These are phyloP conservation scores for Acanthaster planci DNA, from an alignment of 35 echinoderm and acorn worm genomes.

Conservation along the genomic window DNA sequence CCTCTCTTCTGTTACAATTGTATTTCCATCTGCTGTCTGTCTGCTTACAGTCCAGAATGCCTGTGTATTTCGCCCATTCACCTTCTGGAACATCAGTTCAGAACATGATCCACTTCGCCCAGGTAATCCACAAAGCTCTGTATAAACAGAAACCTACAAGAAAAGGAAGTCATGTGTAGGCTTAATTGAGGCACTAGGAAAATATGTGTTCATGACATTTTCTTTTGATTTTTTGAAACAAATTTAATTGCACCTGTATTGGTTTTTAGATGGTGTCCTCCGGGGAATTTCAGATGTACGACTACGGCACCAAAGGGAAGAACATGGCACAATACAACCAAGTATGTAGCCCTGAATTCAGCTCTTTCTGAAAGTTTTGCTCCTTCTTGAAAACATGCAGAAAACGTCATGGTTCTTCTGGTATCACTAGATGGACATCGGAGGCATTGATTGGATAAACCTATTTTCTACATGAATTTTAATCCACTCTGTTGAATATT, in stretches of 20 bases:
- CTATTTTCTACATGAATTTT: too few species aligned
- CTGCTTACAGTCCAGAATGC: conserved; percentile 67
- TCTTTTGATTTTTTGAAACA: neutral
- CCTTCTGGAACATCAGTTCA: conserved; percentile 83
- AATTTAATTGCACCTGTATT: neutral
- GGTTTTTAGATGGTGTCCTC: conserved; percentile 85
- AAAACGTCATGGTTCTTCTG: too few species aligned
- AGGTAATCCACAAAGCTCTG: conserved; percentile 43
- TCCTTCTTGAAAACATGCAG: too few species aligned
- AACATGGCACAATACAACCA: conserved; percentile 83
- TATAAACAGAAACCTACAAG: neutral
- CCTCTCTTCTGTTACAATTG: too few species aligned
- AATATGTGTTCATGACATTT: neutral
- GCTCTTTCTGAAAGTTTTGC: too few species aligned
- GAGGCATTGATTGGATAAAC: too few species aligned
- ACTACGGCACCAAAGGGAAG: conserved; percentile 61
- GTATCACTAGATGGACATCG: too few species aligned
- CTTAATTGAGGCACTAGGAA: neutral
- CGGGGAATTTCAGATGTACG: conserved; percentile 90
- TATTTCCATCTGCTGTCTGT: too few species aligned
- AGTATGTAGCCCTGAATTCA: too few species aligned
- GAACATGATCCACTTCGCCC: conserved; percentile 86
- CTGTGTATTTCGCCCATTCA: conserved; percentile 79
- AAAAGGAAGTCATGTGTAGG: neutral
- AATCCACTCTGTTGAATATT: too few species aligned